Evolutionary conservation across 1,140 invertebrate genomes (phyloP).

Genomic region (Stratiolaelaps scimitus): DNA sequence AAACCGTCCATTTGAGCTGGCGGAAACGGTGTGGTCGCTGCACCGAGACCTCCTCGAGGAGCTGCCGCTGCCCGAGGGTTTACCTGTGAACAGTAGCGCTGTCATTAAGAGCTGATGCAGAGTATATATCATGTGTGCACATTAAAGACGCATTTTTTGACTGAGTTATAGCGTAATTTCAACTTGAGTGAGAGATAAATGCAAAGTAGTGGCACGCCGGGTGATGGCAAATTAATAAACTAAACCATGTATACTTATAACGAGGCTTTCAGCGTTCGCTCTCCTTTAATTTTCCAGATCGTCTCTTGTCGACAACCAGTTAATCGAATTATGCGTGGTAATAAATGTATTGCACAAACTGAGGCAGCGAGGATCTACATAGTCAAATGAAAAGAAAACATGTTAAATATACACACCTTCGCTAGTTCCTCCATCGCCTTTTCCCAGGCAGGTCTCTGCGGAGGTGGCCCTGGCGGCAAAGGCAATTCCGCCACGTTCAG

Average conservation of each 20-base stretch:
- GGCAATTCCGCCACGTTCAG: background rate
- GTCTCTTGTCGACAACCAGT: background rate
- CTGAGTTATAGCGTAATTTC: too few species aligned
- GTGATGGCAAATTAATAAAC: too few species aligned
- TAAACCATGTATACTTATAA: background rate
- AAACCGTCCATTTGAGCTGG: background rate
- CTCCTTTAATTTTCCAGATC: background rate
- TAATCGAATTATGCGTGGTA: background rate
- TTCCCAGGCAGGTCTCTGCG: slow-evolving; percentile 3
- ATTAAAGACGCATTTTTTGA: too few species aligned
- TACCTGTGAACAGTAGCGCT: too few species aligned
- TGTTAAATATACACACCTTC: slow-evolving; percentile 1
- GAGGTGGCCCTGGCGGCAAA: slow-evolving; percentile 6
- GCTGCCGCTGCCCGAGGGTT: too few species aligned
- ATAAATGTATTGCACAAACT: background rate
- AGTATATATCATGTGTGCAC: too few species aligned
- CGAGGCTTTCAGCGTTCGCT: background rate
- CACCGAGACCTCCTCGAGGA: too few species aligned
- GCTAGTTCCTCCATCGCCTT: slow-evolving; percentile 18
- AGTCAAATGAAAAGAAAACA: background rate
- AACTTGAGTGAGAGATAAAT: too few species aligned
- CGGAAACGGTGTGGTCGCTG: background rate
- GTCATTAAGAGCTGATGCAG: too few species aligned
- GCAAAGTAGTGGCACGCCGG: too few species aligned
- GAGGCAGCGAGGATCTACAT: background rate